Percentiles rank a stretch among this genome's conserved stretches.
Conservation (phyloP, 2,113 vertebrate species). For the Melanerpes aurifrons region DNA sequence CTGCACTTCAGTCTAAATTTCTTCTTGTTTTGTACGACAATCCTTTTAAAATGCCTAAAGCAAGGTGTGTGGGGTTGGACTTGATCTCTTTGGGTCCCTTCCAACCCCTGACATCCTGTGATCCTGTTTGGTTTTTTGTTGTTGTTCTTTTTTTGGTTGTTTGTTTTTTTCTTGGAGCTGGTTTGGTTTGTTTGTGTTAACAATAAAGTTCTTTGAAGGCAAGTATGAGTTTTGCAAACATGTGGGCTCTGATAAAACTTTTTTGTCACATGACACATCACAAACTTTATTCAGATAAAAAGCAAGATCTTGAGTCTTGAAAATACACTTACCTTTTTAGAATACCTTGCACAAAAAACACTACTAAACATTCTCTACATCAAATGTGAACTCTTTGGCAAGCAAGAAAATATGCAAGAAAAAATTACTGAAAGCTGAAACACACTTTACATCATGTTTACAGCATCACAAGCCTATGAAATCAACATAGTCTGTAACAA, state of each 20-base stretch:
- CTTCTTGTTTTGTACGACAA: neutral
- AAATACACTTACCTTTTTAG: neutral
- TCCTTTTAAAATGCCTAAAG: neutral
- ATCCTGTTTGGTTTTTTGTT: neutral
- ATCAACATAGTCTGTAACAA: neutral
- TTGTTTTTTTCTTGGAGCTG: no score
- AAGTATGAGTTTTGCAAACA: neutral
- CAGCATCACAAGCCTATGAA: neutral
- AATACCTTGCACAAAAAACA: neutral
- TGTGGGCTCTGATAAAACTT: neutral
- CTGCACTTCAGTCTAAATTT: neutral
- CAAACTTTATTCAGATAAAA: neutral
- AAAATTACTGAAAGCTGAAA: neutral
- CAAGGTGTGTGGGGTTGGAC: neutral
- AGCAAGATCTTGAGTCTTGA: neutral
- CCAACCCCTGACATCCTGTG: no score
- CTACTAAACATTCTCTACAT: neutral
- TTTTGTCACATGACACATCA: neutral
- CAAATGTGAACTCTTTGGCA: neutral
- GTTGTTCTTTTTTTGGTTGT: neutral
- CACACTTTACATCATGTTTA: neutral
- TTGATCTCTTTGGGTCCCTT: no score
- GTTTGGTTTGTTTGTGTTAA: neutral
- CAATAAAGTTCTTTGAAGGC: neutral
- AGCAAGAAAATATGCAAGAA: neutral